phyloP scores from a whole-genome alignment of 2,888 invertebrate genomes.

The Aphodius granarius region DNA sequence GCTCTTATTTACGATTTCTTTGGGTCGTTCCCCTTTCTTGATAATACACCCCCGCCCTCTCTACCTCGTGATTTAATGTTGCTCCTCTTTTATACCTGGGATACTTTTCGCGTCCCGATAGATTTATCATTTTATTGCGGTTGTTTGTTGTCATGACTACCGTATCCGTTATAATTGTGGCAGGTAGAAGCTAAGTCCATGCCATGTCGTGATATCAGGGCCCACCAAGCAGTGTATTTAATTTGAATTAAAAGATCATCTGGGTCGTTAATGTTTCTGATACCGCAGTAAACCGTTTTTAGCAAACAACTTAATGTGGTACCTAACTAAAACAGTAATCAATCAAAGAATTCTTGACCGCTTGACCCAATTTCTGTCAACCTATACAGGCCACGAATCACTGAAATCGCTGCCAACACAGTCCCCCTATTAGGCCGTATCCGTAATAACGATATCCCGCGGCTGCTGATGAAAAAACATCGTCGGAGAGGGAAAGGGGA shows the following conservation, averaged over 20 bases:
- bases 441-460: not conserved
- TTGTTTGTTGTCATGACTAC: not conserved
- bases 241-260: not conserved
- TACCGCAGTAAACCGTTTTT: not conserved
- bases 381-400: not conserved
- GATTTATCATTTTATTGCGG: not conserved
- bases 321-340: too few species aligned
- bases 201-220: not conserved
- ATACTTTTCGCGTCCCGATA: not conserved
- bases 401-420: not conserved
- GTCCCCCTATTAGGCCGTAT: not conserved
- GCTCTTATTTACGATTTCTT: not conserved
- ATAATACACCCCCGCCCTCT: not conserved
- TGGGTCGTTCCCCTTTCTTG: not conserved
- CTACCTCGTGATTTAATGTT: not conserved
- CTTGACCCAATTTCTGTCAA: not conserved
- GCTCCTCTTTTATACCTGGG: not conserved
- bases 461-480: not conserved
- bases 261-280: not conserved
- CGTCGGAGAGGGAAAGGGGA: not conserved
- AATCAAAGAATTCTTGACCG: too few species aligned
- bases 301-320: not conserved
- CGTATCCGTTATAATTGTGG: not conserved
- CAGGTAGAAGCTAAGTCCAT: not conserved
- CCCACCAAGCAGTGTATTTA: not conserved